A percentile compares a stretch with the other conserved stretches of the same genome.
Conservation (phyloP, 2,888 invertebrate species). For the Pammene aurita region DNA sequence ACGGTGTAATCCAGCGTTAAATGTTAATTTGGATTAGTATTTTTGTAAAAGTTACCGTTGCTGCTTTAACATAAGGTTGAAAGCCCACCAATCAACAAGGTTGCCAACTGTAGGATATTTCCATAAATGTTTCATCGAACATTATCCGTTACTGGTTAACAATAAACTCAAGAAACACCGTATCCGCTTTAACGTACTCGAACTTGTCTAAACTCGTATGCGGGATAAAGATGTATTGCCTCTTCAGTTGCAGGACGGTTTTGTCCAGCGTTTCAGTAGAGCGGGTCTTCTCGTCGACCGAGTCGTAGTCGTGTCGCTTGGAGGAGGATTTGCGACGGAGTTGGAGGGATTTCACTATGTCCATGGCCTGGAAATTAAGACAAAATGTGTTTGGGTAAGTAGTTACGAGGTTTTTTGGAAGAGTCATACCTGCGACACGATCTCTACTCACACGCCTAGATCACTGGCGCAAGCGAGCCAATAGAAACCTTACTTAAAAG, state of each 20-base stretch:
- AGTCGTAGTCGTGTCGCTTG: conserved; percentile 67
- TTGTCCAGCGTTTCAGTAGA: conserved; percentile 68
- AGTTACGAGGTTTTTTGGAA: too few relatives aligned
- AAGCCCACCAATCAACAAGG: too few relatives aligned
- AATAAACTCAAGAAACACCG: conserved; percentile 84
- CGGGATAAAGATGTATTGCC: conserved; percentile 86
- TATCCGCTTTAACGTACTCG: conserved; percentile 83
- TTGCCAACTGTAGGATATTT: too few relatives aligned
- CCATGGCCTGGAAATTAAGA: conserved; percentile 75
- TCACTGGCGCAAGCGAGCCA: too few relatives aligned
- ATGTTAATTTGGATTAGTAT: too few relatives aligned
- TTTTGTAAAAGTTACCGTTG: too few relatives aligned
- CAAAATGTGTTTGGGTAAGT: neutral
- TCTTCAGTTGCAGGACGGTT: conserved; percentile 67
- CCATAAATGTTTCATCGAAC: too few relatives aligned
- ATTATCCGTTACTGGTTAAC: conserved; percentile 60
- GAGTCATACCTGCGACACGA: too few relatives aligned
- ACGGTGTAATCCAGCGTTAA: too few relatives aligned
- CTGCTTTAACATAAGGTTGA: too few relatives aligned
- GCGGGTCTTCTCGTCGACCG: conserved; percentile 56
- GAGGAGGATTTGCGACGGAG: conserved; percentile 73
- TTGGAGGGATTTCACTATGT: conserved; percentile 85
- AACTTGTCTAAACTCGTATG: conserved; percentile 85
- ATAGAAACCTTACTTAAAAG: too few relatives aligned
- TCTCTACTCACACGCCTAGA: too few relatives aligned